These are phyloP conservation scores for Rhingia rostrata DNA, from an alignment of 2,888 invertebrate species.

Conservation along the genomic window DNA sequence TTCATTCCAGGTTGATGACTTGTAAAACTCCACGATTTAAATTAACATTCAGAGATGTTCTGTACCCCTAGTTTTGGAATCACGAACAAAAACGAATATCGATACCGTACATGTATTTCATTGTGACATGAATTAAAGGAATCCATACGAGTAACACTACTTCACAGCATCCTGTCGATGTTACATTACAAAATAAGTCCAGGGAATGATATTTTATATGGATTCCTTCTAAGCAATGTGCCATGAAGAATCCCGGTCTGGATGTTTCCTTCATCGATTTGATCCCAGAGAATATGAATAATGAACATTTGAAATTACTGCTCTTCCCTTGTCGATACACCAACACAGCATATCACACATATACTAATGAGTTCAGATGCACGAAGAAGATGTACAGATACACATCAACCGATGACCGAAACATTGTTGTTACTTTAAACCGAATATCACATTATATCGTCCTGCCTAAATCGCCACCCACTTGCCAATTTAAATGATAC, in stretches of 20 bases:
- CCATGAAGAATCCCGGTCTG: neutral
- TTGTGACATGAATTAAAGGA: neutral
- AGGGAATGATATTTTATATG: conserved; percentile 41
- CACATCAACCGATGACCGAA: conserved; percentile 49
- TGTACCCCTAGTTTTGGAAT: no score
- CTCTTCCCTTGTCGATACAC: conserved; percentile 57
- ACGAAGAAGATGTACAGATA: neutral
- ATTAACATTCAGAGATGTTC: no score
- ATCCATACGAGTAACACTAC: conserved; percentile 28
- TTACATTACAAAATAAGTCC: conserved; percentile 40
- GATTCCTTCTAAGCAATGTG: conserved; percentile 48
- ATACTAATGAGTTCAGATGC: no score
- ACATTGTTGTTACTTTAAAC: conserved; percentile 69
- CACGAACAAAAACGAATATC: no score
- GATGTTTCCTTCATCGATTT: neutral
- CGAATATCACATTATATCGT: conserved; percentile 53
- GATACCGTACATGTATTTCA: no score
- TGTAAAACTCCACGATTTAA: no score
- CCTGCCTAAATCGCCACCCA: conserved; percentile 69
- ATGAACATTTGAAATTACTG: conserved; percentile 62
- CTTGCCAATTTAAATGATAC: conserved; percentile 73
- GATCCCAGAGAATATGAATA: conserved; percentile 17
- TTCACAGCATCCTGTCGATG: conserved; percentile 12
- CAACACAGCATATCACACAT: conserved; percentile 17
- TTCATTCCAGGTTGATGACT: no score